Evolutionary conservation across 23 tunicate genomes (phyloP).

Genomic region (Oikopleura dioica): DNA sequence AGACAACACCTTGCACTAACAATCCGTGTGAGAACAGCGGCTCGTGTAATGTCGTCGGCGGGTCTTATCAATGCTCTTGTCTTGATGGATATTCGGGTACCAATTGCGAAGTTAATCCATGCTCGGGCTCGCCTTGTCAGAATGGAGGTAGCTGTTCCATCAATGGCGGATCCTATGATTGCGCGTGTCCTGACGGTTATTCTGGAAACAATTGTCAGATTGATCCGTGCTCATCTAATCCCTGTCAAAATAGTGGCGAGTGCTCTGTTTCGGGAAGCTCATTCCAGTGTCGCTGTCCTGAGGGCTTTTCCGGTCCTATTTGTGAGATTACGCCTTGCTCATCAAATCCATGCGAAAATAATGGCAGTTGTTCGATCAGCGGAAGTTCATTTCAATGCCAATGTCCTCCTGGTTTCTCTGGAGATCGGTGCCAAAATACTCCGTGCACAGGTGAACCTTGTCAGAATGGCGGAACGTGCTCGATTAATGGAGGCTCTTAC

Average conservation of each 20-base stretch:
- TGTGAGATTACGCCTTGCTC: slow-evolving; percentile 25
- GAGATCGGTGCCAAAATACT: slow-evolving; percentile 33
- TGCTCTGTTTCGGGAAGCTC: slow-evolving; percentile 31
- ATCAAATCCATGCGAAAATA: slow-evolving; percentile 47
- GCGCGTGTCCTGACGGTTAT: slow-evolving; percentile 37
- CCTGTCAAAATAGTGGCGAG: slow-evolving; percentile 33
- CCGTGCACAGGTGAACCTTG: too few relatives aligned
- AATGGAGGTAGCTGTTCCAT: slow-evolving; percentile 56
- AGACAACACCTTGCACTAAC: background rate
- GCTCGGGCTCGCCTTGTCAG: slow-evolving; percentile 63
- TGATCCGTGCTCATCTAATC: slow-evolving; percentile 42
- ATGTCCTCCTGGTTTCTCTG: slow-evolving; percentile 38
- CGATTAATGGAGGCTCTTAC: slow-evolving; percentile 15
- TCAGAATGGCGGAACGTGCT: slow-evolving; percentile 31
- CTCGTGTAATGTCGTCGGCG: too few relatives aligned
- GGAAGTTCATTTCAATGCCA: slow-evolving; percentile 30
- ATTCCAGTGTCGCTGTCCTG: slow-evolving; percentile 30
- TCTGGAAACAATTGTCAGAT: slow-evolving; percentile 34
- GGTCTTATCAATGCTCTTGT: too few relatives aligned
- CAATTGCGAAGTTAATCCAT: too few relatives aligned
- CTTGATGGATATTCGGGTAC: too few relatives aligned
- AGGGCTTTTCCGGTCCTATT: slow-evolving; percentile 30
- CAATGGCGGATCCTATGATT: slow-evolving; percentile 16
- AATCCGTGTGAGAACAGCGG: too few relatives aligned
- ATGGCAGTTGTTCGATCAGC: slow-evolving; percentile 27